Conservation (phyloP, 2,888 invertebrate genomes). For the Stegophylla sp. region DNA sequence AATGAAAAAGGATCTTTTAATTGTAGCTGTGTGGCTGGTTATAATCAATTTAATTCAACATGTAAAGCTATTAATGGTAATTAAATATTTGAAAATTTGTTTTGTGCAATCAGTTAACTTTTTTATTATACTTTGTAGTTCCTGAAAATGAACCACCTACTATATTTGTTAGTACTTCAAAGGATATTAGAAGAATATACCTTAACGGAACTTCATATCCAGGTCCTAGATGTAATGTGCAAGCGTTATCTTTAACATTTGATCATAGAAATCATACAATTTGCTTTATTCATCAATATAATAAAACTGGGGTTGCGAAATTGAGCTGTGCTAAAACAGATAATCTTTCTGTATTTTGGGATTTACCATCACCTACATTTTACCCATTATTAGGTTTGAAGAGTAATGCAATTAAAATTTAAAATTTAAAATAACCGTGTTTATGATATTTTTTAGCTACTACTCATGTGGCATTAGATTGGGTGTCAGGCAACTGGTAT, state of each 20-base stretch:
- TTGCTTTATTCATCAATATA: constrained; percentile 74
- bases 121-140: constrained; percentile 66
- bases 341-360: constrained; percentile 71
- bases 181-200: constrained; percentile 72
- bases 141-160: constrained; percentile 72
- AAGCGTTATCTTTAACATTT: constrained; percentile 70
- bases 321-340: constrained; percentile 75
- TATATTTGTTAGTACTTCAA: constrained; percentile 74
- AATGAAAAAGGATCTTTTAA: constrained; percentile 74
- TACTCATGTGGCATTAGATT: constrained; percentile 79
- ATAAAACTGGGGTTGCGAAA: constrained; percentile 68
- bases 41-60: constrained; percentile 67
- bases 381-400: constrained; percentile 72
- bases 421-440: not conserved
- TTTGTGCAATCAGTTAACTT: constrained; percentile 15
- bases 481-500: constrained; percentile 88
- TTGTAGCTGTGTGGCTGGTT: constrained; percentile 79
- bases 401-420: not conserved
- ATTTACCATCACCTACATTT: constrained; percentile 70
- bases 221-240: constrained; percentile 65
- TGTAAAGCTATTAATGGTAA: constrained; percentile 78
- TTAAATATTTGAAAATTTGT: not conserved
- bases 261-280: constrained; percentile 74
- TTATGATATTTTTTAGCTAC: constrained; percentile 67
- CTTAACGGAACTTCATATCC: constrained; percentile 68